Base-by-base conservation (phyloP, 2,113 vertebrate species). In the Eublepharis macularius region DNA sequence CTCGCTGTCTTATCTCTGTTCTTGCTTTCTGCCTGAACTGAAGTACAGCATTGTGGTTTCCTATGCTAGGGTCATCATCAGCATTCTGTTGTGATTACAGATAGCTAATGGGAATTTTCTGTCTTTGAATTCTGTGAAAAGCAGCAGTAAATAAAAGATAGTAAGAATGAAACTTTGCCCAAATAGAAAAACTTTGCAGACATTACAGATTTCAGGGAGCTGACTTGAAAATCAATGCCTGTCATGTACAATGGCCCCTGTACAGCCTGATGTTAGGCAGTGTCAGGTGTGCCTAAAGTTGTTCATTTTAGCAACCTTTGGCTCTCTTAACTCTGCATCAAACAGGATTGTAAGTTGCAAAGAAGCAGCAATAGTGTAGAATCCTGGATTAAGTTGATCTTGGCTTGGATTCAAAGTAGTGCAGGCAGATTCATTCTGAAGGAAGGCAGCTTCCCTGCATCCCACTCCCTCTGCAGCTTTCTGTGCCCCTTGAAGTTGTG, bases 21-120 rank as follows among this genome's bases (percentile, higher is more conserved):
- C 80, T 85, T 92, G 76, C 79, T 84, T 82, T 82, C 82, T 88
- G 88, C 80, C n/a, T 41, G 13, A 82, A 86, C 32, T 34, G 49
- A 83, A 81, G 81, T 70, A 82, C 69, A 74, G 0, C 26, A 39
- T 77, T 80, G n/a, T n/a, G 86, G 90, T 76, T 90, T 36, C 68
- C 49, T 83, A 65, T 77, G 29, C 75, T 65, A 70, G 81, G 76
- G 34, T 82, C 24, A 63, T 82, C 24, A 63, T 16, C 86, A 78
- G 12, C 75, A 32, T 10, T 76, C 34, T 78, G 0, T 80, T 74
- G 74, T 86, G 5, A 47, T 76, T 57, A 86, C 57, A 76, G 51
- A 83, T 39, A 80, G 1, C 70, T 12, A n/a, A 49, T 24, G 41
- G 47, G 32, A 60, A 76, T 65, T 83, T 57, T 69, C n/a, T 45